A percentile compares a stretch with the other conserved stretches of the same genome.
Conservation (phyloP, 2,797 vertebrate species). For the Gadopsis bispinosus region DNA sequence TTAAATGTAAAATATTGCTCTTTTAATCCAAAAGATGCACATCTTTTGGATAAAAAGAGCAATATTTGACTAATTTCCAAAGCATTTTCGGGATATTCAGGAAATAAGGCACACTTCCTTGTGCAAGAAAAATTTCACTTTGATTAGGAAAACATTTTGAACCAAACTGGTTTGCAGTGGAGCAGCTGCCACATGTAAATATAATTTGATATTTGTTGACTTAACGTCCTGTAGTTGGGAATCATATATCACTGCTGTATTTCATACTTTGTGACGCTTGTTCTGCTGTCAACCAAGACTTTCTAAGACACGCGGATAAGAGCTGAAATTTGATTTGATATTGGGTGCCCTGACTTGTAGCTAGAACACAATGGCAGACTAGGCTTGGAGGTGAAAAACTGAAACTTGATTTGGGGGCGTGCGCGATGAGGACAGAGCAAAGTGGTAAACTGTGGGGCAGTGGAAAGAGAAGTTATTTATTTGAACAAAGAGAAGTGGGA, state of each 20-base stretch:
- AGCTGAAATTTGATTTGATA: slow-evolving; percentile 9
- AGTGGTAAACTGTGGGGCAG: background rate
- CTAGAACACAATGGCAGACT: background rate
- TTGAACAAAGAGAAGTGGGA: background rate
- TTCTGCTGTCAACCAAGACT: background rate
- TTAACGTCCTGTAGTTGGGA: background rate
- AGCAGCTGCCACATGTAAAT: background rate
- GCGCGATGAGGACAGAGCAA: background rate
- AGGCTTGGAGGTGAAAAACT: background rate
- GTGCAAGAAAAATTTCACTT: background rate
- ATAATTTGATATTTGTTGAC: slow-evolving; percentile 2
- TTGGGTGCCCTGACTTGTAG: background rate
- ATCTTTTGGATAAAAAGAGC: too few species aligned
- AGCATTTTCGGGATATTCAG: background rate
- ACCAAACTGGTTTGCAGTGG: background rate
- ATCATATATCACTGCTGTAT: background rate
- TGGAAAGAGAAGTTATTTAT: background rate
- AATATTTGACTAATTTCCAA: background rate
- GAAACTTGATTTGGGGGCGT: slow-evolving; percentile 11
- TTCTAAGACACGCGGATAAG: background rate
- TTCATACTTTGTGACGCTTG: background rate
- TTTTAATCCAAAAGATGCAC: background rate
- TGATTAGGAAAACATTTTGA: background rate
- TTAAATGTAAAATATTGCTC: background rate
- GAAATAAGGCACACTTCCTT: background rate